Percentiles rank a stretch among this genome's conserved stretches.
These are phyloP conservation scores for Myotis planiceps DNA, from an alignment of 2,797 vertebrate species.

Conservation along the genomic window DNA sequence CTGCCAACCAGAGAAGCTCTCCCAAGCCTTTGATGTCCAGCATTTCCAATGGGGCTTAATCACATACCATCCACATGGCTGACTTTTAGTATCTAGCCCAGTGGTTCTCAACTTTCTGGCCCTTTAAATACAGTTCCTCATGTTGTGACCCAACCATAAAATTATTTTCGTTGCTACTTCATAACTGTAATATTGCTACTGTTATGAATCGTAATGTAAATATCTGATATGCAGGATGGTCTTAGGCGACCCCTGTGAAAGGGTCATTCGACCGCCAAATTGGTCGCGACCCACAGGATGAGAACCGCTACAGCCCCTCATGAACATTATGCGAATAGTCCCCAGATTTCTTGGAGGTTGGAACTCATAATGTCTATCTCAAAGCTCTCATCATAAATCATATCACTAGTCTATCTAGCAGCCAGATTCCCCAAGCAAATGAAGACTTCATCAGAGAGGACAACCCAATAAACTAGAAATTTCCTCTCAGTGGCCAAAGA, in stretches of 20 bases:
- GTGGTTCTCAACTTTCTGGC: no score
- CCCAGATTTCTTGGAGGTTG: background rate
- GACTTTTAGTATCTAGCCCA: no score
- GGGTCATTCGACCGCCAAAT: no score
- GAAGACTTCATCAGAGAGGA: background rate
- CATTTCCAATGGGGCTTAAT: background rate
- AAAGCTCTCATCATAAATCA: background rate
- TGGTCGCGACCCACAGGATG: no score
- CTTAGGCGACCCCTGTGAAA: no score
- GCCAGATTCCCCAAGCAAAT: background rate
- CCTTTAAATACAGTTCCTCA: no score
- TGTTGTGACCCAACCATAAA: no score
- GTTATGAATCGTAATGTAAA: no score
- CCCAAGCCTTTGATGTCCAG: background rate
- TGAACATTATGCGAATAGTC: background rate
- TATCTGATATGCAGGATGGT: no score
- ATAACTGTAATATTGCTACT: no score
- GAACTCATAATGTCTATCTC: background rate
- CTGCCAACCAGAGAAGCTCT: background rate
- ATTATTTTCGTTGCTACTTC: no score
- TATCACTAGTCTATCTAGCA: background rate
- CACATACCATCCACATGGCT: background rate
- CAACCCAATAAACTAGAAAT: background rate
- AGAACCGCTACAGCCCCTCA: background rate
- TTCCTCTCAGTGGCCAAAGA: background rate